These are phyloP conservation scores for Pseudorhiza aurosa DNA, from an alignment of 30 jellyfish, hydroid and myxozoan species.

Conservation along the genomic window DNA sequence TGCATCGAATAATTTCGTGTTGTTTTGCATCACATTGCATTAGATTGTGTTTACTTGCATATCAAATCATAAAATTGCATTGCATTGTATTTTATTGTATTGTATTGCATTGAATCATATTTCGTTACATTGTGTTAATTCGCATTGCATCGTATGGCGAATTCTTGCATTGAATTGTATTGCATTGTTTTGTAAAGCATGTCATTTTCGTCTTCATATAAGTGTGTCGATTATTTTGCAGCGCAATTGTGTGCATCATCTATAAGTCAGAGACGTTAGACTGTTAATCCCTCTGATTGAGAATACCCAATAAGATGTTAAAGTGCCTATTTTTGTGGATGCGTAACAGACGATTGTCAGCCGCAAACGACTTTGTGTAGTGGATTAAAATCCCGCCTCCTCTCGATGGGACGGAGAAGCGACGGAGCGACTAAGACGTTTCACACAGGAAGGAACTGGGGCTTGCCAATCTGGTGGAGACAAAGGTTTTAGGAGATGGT, in stretches of 20 bases:
- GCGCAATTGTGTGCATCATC: not conserved
- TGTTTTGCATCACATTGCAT: too few species aligned
- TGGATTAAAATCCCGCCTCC: conserved; percentile 76
- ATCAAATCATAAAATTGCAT: too few species aligned
- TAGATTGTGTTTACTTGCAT: too few species aligned
- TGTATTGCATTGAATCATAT: too few species aligned
- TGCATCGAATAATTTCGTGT: too few species aligned
- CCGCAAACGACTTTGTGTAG: conserved; percentile 47
- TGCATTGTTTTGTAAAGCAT: too few species aligned
- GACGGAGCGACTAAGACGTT: conserved; percentile 43
- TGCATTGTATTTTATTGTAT: too few species aligned
- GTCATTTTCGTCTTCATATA: too few species aligned
- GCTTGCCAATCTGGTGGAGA: conserved; percentile 74
- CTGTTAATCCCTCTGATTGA: conserved; percentile 19
- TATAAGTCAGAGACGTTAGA: not conserved
- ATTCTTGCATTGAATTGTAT: too few species aligned
- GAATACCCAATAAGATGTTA: not conserved
- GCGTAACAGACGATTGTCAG: conserved; percentile 58
- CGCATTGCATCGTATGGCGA: too few species aligned
- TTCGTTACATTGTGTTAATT: too few species aligned
- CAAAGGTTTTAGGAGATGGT: conserved; percentile 61
- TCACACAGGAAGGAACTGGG: conserved; percentile 70
- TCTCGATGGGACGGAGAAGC: conserved; percentile 52
- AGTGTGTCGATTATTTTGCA: not conserved
- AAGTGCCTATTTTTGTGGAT: conserved; percentile 57